A percentile compares a stretch with the other conserved stretches of the same genome.
Conservation (phyloP, 2,888 invertebrate genomes). For the Therioaphis trifolii region DNA sequence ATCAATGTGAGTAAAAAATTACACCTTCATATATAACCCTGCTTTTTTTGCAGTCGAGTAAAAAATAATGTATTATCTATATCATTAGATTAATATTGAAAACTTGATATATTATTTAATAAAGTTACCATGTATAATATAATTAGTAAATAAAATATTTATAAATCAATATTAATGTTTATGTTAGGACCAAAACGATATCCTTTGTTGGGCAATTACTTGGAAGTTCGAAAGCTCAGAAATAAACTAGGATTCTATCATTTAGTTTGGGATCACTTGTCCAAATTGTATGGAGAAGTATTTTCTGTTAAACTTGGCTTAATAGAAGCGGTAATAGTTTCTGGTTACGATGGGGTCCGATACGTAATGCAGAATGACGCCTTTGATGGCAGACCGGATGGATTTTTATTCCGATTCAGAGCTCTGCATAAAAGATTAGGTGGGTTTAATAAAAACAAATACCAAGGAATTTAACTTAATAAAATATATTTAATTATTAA, state of each 20-base stretch:
- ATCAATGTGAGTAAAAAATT: too few relatives aligned
- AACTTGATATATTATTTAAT: too few relatives aligned
- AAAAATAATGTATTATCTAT: too few relatives aligned
- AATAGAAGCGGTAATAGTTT: conserved; percentile 74
- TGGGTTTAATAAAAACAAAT: conserved; percentile 67
- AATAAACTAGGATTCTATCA: conserved; percentile 72
- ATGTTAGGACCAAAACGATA: conserved; percentile 72
- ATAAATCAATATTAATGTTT: too few relatives aligned
- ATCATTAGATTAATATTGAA: too few relatives aligned
- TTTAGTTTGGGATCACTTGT: conserved; percentile 74
- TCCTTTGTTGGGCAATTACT: conserved; percentile 72
- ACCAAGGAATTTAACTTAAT: background rate
- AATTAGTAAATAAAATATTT: too few relatives aligned
- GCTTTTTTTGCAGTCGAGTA: too few relatives aligned
- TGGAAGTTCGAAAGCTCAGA: conserved; percentile 68
- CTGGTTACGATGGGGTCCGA: conserved; percentile 74
- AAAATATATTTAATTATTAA: background rate
- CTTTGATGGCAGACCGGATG: conserved; percentile 79
- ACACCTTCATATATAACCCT: too few relatives aligned
- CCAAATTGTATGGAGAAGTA: conserved; percentile 74
- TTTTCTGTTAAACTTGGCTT: conserved; percentile 76
- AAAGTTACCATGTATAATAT: too few relatives aligned
- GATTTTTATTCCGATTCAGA: conserved; percentile 77
- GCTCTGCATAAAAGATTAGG: conserved; percentile 77
- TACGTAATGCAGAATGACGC: conserved; percentile 75